These are phyloP conservation scores for Diadegma fenestrale DNA, from an alignment of 2,888 invertebrate genomes.

Conservation along the genomic window DNA sequence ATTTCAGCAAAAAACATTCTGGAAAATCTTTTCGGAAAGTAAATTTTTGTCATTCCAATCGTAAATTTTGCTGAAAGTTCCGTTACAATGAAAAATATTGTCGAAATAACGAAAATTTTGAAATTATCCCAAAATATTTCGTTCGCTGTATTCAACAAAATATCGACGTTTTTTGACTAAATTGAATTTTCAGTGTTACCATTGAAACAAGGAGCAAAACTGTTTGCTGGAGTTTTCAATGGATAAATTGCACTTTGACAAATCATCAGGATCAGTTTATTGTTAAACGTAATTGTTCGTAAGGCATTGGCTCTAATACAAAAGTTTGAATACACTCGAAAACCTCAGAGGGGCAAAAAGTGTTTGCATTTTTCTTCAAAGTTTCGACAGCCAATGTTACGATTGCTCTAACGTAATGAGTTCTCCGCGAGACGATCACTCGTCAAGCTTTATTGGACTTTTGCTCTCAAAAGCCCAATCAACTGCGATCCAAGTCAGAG, in stretches of 20 bases:
- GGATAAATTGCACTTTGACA: background rate
- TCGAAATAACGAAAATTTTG: too few species aligned
- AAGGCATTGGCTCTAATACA: background rate
- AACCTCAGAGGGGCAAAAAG: slow-evolving; percentile 25
- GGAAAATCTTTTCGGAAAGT: too few species aligned
- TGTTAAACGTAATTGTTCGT: background rate
- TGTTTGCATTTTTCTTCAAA: slow-evolving; percentile 15
- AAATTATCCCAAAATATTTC: too few species aligned
- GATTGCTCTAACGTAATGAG: slow-evolving; percentile 30
- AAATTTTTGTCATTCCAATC: too few species aligned
- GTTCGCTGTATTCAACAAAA: too few species aligned
- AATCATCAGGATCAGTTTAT: too few species aligned
- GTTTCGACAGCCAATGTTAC: background rate
- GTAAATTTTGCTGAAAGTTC: too few species aligned
- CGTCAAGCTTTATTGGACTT: slow-evolving; percentile 53
- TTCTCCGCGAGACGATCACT: slow-evolving; percentile 41
- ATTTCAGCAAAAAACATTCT: too few species aligned
- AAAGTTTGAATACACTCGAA: slow-evolving; percentile 1
- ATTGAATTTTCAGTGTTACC: too few species aligned
- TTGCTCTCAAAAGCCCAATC: background rate
- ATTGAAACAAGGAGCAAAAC: background rate
- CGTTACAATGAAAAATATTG: too few species aligned
- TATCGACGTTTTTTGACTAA: too few species aligned
- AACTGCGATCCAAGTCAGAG: background rate
- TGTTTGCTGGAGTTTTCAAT: background rate